Conservation (phyloP, 1,140 invertebrate genomes). For the Pissodes strobi region DNA sequence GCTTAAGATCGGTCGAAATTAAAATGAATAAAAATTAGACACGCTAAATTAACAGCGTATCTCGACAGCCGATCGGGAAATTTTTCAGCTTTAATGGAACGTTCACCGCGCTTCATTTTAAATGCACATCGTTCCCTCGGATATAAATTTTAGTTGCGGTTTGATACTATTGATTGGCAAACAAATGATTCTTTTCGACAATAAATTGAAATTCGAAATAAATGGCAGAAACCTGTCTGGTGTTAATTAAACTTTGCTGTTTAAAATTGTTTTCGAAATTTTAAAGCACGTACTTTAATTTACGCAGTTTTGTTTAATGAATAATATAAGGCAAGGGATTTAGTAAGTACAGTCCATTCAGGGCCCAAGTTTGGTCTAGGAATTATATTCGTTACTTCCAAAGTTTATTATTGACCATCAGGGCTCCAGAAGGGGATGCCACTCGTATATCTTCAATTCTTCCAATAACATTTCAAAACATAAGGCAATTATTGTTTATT, state of each 20-base stretch:
- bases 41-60: no score
- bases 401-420: no score
- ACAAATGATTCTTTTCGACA: neutral
- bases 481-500: no score
- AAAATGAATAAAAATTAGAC: no score
- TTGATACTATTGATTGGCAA: neutral
- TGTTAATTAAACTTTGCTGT: constrained; percentile 2
- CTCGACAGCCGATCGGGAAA: no score
- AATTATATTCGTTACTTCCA: neutral
- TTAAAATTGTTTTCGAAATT: constrained; percentile 5
- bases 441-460: no score
- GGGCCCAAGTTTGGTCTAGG: neutral
- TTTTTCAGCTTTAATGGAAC: no score
- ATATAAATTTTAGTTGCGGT: no score
- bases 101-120: no score
- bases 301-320: neutral
- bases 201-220: constrained; percentile 15
- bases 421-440: no score
- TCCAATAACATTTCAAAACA: neutral
- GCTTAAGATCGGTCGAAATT: no score
- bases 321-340: neutral
- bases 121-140: no score
- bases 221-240: neutral
- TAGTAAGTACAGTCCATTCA: neutral
- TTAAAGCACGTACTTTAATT: neutral